These are phyloP conservation scores for Monoplex corrugatus DNA, from an alignment of 2,888 invertebrate genomes.

Conservation along the genomic window DNA sequence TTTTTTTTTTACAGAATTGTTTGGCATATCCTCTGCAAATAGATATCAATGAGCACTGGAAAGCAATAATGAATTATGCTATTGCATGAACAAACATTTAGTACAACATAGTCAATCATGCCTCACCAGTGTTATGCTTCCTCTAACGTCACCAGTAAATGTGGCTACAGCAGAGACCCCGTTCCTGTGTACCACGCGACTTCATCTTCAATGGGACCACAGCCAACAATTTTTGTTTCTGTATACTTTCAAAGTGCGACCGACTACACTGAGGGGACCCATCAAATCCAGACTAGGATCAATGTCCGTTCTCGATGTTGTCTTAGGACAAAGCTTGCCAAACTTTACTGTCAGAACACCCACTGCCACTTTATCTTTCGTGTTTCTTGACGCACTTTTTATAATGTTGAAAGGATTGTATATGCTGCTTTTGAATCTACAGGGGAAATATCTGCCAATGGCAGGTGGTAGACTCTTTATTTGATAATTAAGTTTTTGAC, in stretches of 20 bases:
- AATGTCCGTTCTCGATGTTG: background rate
- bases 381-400: background rate
- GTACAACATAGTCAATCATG: background rate
- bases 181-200: constrained; percentile 31
- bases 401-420: constrained; percentile 14
- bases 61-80: too few species aligned
- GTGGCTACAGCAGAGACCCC: constrained; percentile 90
- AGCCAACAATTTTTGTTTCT: constrained; percentile 69
- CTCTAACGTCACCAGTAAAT: constrained; percentile 89
- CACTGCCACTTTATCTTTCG: background rate
- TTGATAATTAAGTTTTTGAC: too few species aligned
- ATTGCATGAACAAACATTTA: too few species aligned
- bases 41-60: too few species aligned
- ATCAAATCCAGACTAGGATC: constrained; percentile 87
- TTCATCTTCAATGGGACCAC: constrained; percentile 70
- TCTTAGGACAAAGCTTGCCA: too few species aligned
- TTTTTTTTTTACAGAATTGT: too few species aligned
- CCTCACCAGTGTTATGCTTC: constrained; percentile 91
- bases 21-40: too few species aligned
- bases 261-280: constrained; percentile 89
- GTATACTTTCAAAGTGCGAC: constrained; percentile 84
- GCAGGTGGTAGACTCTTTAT: too few species aligned
- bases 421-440: too few species aligned
- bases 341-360: constrained; percentile 2
- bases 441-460: too few species aligned